phyloP scores from a whole-genome alignment of 2,113 vertebrate species.

The Gadus macrocephalus region DNA sequence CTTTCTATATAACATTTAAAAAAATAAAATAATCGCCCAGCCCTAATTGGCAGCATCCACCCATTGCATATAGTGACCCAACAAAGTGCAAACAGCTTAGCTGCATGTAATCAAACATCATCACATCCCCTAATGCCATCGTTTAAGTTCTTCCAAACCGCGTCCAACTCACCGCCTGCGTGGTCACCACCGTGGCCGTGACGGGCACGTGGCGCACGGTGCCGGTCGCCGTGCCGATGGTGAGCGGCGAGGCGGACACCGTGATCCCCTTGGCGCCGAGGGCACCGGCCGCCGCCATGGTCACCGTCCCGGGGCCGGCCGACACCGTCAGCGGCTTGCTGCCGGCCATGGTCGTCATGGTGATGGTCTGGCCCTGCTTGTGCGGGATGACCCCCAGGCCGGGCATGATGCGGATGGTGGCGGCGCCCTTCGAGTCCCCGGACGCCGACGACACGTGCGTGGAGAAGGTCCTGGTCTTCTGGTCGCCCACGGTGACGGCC shows the following conservation, averaged over 20 bases:
- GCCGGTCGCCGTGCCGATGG: constrained; percentile 77
- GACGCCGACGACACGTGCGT: constrained; percentile 68
- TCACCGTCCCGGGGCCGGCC: constrained; percentile 77
- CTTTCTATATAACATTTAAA: too few species aligned
- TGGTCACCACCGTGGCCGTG: constrained; percentile 83
- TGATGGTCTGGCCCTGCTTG: constrained; percentile 85
- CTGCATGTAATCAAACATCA: too few species aligned
- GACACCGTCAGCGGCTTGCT: constrained; percentile 72
- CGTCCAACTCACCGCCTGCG: constrained; percentile 80
- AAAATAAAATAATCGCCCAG: too few species aligned
- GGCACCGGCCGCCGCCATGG: constrained; percentile 77
- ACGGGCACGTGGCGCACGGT: constrained; percentile 88
- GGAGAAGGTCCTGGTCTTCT: constrained; percentile 81
- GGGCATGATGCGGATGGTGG: constrained; percentile 93
- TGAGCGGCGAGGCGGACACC: constrained; percentile 75
- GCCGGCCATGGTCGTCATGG: constrained; percentile 75
- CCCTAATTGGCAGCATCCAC: too few species aligned
- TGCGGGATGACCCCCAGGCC: constrained; percentile 89
- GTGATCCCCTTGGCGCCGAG: constrained; percentile 81
- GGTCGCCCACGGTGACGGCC: constrained; percentile 84
- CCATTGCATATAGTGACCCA: too few species aligned
- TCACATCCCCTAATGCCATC: too few species aligned
- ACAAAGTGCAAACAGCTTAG: too few species aligned
- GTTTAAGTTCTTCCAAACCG: too few species aligned
- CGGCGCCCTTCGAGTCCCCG: constrained; percentile 77